A percentile compares a stretch with the other conserved stretches of the same genome.
Conservation (phyloP, 53 echinoderm and acorn worm species). For the Zoroaster sp. region DNA sequence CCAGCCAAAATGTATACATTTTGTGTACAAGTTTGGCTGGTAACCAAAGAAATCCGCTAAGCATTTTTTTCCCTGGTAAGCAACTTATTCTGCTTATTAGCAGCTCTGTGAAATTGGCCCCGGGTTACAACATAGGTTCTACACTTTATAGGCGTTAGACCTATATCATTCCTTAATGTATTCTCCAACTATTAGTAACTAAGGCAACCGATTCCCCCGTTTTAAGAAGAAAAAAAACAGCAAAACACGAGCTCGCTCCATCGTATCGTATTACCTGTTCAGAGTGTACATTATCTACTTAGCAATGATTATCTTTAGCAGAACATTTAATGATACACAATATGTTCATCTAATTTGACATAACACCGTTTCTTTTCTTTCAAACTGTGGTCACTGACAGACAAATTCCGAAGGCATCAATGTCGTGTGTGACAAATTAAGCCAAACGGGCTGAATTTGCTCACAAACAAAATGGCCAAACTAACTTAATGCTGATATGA, state of each 20-base stretch:
- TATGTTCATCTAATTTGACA: no score
- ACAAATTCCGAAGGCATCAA: neutral
- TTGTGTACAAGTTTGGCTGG: no score
- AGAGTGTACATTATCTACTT: neutral
- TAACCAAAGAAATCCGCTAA: no score
- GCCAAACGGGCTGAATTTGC: neutral
- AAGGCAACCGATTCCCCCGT: slow-evolving; percentile 2
- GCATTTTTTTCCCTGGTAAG: no score
- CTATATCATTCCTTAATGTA: neutral
- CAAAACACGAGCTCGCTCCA: neutral
- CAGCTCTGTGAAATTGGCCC: no score
- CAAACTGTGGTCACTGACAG: neutral
- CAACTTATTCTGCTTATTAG: no score
- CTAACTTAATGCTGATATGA: neutral
- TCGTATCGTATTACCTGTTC: neutral
- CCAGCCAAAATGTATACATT: no score
- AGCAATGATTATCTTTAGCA: neutral
- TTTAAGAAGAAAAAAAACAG: neutral
- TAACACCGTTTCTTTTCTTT: no score
- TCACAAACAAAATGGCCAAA: neutral
- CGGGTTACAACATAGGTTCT: no score
- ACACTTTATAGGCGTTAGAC: no score
- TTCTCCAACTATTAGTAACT: neutral
- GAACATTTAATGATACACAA: no score
- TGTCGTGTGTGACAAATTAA: neutral